Base-by-base conservation (phyloP, 2,797 vertebrate species). In the Vespertilio murinus region DNA sequence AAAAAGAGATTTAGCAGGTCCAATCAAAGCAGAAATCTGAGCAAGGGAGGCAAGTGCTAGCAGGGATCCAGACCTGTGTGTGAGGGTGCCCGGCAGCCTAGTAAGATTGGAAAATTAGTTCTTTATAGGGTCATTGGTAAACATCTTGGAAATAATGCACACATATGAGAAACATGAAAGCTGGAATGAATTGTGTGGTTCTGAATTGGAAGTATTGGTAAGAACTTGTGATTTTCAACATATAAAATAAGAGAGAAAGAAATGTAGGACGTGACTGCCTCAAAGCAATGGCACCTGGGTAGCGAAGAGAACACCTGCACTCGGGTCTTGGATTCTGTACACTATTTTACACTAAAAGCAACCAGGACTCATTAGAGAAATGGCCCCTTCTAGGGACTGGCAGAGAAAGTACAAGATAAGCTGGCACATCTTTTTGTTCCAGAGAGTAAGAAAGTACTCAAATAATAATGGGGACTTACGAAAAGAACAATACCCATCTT, bases 361-460 rank as follows among this genome's bases (percentile, higher is more conserved):
- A 70, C 28, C 16, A 90, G 49, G 54, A 69, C 47, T 92, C 82
- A 49, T 70, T 71, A 80, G 45, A 88, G 69, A 85, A 78, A 84
- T 47, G 70, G 45, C 40, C 16, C 64, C 30, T 91, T 90, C 47
- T 22, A 69, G 42, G 35, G 5, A 30, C 52, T 77, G 11, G 20
- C 11, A 88, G 38, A 22, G 16, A 45, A 90, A 88, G 30, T 38
- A 33, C 40, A 16, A 65, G 35, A 64, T 45, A 45, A 83, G 1
- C 23, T 38, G 67, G 8, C 38, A 35, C 1, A 28, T 23, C 18
- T 91, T 74, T 75, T 75, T 65, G 80, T 85, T 38, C 25, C 28
- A 45, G 49, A 81, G 88, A 75, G 22, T 80, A 28, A 81, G 6
- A 90, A 88, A 84, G 42, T 38, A 65, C 35, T 69, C n/a, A 80